Conservation (phyloP, 2,888 invertebrate genomes). For the Galeruca laticollis region DNA sequence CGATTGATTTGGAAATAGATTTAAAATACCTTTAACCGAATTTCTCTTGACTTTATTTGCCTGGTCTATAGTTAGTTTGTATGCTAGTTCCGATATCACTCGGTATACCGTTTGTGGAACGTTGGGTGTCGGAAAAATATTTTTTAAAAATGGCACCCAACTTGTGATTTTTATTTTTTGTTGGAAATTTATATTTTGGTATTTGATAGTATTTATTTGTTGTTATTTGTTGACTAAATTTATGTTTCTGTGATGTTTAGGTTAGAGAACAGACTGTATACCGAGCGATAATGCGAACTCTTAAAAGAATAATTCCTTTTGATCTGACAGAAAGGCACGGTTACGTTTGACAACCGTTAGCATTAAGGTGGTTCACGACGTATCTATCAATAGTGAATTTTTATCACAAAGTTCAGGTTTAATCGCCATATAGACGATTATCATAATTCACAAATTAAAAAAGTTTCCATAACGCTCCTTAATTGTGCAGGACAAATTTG, state of each 20-base stretch:
- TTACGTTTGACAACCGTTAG: constrained; percentile 61
- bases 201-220: constrained; percentile 47
- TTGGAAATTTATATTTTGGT: constrained; percentile 46
- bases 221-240: constrained; percentile 50
- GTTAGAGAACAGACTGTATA: constrained; percentile 37
- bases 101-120: constrained; percentile 21
- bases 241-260: constrained; percentile 50
- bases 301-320: constrained; percentile 47
- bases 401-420: background rate
- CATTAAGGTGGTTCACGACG: constrained; percentile 34
- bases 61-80: constrained; percentile 43
- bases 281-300: constrained; percentile 30
- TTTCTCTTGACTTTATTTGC: constrained; percentile 5
- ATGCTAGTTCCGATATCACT: constrained; percentile 39
- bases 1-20: background rate
- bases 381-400: background rate
- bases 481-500: no score
- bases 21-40: background rate
- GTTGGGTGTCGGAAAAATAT: constrained; percentile 44
- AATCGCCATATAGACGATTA: no score
- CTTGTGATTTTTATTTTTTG: constrained; percentile 47
- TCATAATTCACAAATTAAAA: no score
- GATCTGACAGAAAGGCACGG: constrained; percentile 60
- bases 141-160: constrained; percentile 44
- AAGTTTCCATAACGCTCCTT: no score